These are phyloP conservation scores for Gasteruption jaculator DNA, from an alignment of 2,888 invertebrate species.

Conservation along the genomic window DNA sequence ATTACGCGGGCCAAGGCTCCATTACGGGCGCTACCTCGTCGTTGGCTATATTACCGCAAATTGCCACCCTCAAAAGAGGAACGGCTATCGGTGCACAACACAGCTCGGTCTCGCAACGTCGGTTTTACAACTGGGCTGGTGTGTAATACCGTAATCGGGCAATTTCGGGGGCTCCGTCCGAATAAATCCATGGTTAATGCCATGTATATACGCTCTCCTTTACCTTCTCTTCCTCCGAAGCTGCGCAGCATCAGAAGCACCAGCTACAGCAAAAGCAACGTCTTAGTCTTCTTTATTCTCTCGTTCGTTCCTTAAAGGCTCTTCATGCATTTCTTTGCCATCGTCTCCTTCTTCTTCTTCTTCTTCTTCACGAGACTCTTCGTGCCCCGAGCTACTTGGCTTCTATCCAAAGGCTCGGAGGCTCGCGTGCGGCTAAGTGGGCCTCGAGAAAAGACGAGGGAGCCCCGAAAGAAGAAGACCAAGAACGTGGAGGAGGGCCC, in stretches of 20 bases:
- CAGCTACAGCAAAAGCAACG: background rate
- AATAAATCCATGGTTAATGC: slow-evolving; percentile 50
- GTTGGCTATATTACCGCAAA: slow-evolving; percentile 51
- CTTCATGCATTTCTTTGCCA: no score
- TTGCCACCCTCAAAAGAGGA: slow-evolving; percentile 49
- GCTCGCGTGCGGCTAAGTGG: slow-evolving; percentile 51
- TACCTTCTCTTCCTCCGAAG: slow-evolving; percentile 22
- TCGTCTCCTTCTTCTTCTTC: slow-evolving; percentile 16
- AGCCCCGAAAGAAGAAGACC: slow-evolving; percentile 32
- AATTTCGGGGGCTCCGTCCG: slow-evolving; percentile 44
- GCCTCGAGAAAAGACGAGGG: slow-evolving; percentile 29
- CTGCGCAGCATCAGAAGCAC: no score
- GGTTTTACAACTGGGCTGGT: slow-evolving; percentile 38
- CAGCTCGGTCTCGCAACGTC: slow-evolving; percentile 34
- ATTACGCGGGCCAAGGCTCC: slow-evolving; percentile 33
- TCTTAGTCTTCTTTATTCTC: slow-evolving; percentile 20
- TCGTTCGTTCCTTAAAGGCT: no score
- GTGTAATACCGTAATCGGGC: slow-evolving; percentile 48
- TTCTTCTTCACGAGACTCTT: slow-evolving; percentile 23
- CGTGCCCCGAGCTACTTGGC: slow-evolving; percentile 26
- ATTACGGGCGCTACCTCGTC: slow-evolving; percentile 45
- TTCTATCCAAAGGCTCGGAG: slow-evolving; percentile 34
- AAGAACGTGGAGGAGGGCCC: slow-evolving; percentile 19
- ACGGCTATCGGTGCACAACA: slow-evolving; percentile 37
- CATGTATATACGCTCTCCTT: slow-evolving; percentile 18